Evolutionary conservation across 2,888 invertebrate genomes (phyloP), one percentile per base, ranked within the genome.

Genomic region (Caradrina clavipalpis): DNA sequence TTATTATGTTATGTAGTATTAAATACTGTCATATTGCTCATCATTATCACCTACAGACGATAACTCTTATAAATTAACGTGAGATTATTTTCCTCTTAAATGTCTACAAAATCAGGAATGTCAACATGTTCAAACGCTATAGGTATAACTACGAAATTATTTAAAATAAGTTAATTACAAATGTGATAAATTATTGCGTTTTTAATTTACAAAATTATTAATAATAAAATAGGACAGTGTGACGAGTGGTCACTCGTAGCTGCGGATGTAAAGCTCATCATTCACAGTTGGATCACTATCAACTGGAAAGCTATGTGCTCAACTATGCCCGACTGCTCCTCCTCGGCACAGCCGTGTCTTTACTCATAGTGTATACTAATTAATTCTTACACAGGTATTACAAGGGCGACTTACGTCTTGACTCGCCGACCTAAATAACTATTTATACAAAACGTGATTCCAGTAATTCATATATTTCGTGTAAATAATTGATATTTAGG

Each of bases 1-100:
- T 74, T 72, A 69, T 61, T 68, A 76, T 70, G 75, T 74, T 73
- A 79, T 71, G 73, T 72, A 76, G 78, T 86, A 84, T 84, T 86
- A 84, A 93, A 93, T 92, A 92, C 90, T 91, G 91, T 86, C 81
- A 87, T 93, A 93, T 93, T 93, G 93, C 93, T 93, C 86, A 88
- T 84, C 68, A 87, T 87, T 92, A 93, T 92, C 90, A 91, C 91
- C 77, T 83, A 83, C 60, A 57, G 82, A 85, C 86, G 78, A 85
- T 78, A 79, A 79, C 71, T 82, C 76, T 83, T 80, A 82, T 21
- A 76, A 74, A 76, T 73, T 68, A 84, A 71, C 31, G 55, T 71
- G 78, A 83, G 62, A 69, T 70, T 72, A 61, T 62, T 61, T 75
- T 50, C 67, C 39, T 68, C 73, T 78, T 81, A 78, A 73, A 73